Conservation (phyloP, 1,140 invertebrate species). For the Zaprionus nigranus region DNA sequence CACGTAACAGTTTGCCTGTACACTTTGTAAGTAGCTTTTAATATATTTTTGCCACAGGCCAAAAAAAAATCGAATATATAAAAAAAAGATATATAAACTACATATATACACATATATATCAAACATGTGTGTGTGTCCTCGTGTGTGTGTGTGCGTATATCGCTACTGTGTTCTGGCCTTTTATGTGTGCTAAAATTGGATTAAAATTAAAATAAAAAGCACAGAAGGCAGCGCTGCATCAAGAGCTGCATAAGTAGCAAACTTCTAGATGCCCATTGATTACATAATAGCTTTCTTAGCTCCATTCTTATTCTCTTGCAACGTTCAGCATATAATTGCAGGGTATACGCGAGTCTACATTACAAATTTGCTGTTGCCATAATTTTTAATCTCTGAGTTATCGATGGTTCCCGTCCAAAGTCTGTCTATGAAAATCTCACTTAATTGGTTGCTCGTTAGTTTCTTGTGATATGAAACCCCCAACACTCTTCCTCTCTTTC, state of each 20-base stretch:
- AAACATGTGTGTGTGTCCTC: background rate
- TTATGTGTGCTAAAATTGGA: slow-evolving; percentile 66
- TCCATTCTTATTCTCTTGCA: background rate
- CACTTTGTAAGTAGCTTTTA: slow-evolving; percentile 83
- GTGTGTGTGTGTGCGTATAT: slow-evolving; percentile 10
- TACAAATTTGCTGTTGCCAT: background rate
- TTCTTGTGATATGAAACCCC: background rate
- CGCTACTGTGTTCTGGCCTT: slow-evolving; percentile 3
- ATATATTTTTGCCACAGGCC: slow-evolving; percentile 80
- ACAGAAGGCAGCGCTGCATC: background rate
- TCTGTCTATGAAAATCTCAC: background rate
- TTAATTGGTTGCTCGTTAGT: background rate
- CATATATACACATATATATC: slow-evolving; percentile 12
- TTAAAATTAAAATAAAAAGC: slow-evolving; percentile 67
- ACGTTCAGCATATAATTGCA: background rate
- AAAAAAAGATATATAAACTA: slow-evolving; percentile 13
- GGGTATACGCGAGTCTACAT: background rate
- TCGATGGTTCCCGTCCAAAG: background rate
- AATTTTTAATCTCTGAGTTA: background rate
- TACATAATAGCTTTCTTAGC: background rate
- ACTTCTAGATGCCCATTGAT: background rate
- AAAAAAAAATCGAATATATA: slow-evolving; percentile 47
- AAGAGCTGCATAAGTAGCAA: background rate
- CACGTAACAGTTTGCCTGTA: slow-evolving; percentile 63
- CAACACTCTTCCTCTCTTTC: no score